Conservation (phyloP, 2,888 invertebrate species). For the Gibbula magus region DNA sequence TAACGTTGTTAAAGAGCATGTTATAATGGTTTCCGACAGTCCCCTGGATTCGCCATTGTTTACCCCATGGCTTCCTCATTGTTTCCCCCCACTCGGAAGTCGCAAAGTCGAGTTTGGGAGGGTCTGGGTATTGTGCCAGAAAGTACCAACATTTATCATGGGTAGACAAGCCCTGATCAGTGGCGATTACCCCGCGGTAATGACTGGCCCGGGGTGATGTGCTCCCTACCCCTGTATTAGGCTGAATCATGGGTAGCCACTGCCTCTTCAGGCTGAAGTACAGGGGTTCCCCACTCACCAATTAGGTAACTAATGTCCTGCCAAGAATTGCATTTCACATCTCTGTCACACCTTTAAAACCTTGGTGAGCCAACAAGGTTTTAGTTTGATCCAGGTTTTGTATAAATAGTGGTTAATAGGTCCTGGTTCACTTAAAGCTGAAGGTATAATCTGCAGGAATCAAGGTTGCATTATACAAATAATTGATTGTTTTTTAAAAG, state of each 20-base stretch:
- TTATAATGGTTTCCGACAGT: neutral
- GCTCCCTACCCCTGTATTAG: neutral
- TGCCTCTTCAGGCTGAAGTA: too few relatives aligned
- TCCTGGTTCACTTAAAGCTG: too few relatives aligned
- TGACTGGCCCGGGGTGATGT: neutral
- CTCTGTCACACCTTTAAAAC: too few relatives aligned
- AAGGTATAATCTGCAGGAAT: too few relatives aligned
- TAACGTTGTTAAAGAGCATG: neutral
- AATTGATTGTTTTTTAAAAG: too few relatives aligned
- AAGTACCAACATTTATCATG: neutral
- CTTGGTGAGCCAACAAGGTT: too few relatives aligned
- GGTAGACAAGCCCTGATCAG: constrained; percentile 2
- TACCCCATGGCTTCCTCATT: neutral
- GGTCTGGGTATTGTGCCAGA: neutral
- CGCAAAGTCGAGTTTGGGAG: neutral
- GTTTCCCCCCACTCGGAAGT: neutral
- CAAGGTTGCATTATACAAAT: too few relatives aligned
- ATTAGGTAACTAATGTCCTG: neutral
- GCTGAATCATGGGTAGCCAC: neutral
- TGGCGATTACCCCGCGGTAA: neutral
- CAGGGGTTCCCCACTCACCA: neutral
- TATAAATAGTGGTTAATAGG: too few relatives aligned
- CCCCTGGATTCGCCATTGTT: neutral
- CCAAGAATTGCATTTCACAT: too few relatives aligned
- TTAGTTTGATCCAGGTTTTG: too few relatives aligned